Base-by-base conservation (phyloP, 1,140 invertebrate genomes). In the Liolophura sinensis region DNA sequence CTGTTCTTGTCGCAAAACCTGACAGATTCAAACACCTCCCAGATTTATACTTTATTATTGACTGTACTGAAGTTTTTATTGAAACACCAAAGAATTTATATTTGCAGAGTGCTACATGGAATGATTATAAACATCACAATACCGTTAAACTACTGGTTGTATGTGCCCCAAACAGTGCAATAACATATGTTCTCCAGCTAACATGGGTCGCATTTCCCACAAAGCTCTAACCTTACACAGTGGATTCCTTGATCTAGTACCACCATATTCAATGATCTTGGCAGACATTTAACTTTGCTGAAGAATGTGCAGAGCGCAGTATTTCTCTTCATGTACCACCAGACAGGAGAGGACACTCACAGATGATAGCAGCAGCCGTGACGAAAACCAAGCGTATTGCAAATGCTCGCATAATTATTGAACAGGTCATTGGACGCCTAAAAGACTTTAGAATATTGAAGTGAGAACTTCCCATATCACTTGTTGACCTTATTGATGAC, bases 51-150 rank as follows among this genome's bases (percentile, higher is more conserved):
- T 63, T 54, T n/a, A 59, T 68, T 16, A 40, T 40, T 3, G 31
- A 40, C 31, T 40, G 3, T 40, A 40, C 31, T 40, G 31, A 40
- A 40, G 31, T 40, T 40, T 40, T 9, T 40, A 40, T 40, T 40
- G 31, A 40, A 40, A 40, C 31, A 40, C 31, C 31, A 68, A 63
- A 63, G 31, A 61, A 68, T 48, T 25, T 68, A 24, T 54, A 59
- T 5, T 31, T 68, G 11, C 66, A 63, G 48, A 63, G 60, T 59
- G 54, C 56, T 14, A 68, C 66, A 1, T 68, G 47, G 66, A 52
- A 46, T 63, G 61, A 68, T 22, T 68, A 63, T 47, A 68, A 68
- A 58, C 61, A 68, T n/a, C 66, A 68, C 54, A 63, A 68, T 48
- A 68, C 66, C n/a, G 6, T 58, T 5, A 63, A 62, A 52, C 14